phyloP scores from a whole-genome alignment of 2,888 invertebrate genomes.

The Drosophila niveifrons region DNA sequence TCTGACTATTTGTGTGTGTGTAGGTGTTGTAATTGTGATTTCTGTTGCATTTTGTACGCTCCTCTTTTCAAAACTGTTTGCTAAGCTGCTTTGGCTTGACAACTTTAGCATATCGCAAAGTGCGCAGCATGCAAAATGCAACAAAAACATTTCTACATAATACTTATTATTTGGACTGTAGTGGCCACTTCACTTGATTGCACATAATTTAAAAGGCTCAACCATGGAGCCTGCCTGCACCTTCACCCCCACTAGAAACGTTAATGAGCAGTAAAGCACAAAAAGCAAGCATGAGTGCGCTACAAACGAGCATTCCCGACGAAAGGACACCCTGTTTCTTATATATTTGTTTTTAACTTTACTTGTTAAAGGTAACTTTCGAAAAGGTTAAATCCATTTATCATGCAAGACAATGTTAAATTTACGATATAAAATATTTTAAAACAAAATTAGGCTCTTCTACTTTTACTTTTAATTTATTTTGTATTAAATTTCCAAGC shows the following conservation, averaged over 20 bases:
- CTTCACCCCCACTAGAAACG: slow-evolving; percentile 28
- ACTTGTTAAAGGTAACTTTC: no score
- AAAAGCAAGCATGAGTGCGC: slow-evolving; percentile 21
- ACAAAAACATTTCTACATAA: slow-evolving; percentile 2
- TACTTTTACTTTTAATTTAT: no score
- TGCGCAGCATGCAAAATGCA: slow-evolving; percentile 20
- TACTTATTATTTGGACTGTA: slow-evolving; percentile 62
- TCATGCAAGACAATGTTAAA: no score
- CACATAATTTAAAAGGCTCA: slow-evolving; percentile 56
- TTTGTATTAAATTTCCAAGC: no score
- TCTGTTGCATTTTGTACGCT: slow-evolving; percentile 58
- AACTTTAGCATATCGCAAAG: slow-evolving; percentile 18
- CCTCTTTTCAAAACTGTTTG: slow-evolving; percentile 15
- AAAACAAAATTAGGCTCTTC: no score
- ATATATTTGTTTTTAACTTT: not conserved
- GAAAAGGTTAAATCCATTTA: no score
- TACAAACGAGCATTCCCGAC: not conserved
- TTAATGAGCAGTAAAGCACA: slow-evolving; percentile 60
- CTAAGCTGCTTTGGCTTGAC: slow-evolving; percentile 13
- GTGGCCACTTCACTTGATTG: slow-evolving; percentile 67
- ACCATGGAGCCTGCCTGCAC: not conserved
- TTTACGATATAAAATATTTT: no score
- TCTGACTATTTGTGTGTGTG: slow-evolving; percentile 14
- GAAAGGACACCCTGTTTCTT: slow-evolving; percentile 16
- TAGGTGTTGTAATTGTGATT: slow-evolving; percentile 53